phyloP scores from a whole-genome alignment of 2,113 vertebrate species.

The Anarhynchus alexandrinus region DNA sequence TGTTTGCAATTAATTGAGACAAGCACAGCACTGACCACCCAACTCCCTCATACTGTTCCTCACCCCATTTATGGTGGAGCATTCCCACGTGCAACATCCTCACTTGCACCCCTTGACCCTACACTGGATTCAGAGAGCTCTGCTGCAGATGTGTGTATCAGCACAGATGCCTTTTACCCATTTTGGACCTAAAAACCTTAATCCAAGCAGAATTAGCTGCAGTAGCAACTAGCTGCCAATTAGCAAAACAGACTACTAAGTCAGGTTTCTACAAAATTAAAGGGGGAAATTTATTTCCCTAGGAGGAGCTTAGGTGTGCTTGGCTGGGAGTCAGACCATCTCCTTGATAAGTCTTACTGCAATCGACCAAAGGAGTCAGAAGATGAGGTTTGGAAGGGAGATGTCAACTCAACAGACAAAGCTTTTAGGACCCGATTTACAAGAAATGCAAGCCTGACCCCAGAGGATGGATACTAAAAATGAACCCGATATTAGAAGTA shows the following conservation, averaged over 20 bases:
- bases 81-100: accelerated
- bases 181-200: background rate
- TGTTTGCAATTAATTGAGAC: background rate
- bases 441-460: background rate
- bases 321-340: background rate
- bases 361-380: background rate
- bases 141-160: background rate
- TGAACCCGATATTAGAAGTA: background rate
- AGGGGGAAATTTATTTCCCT: background rate
- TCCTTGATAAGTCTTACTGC: background rate
- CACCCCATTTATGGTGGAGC: background rate
- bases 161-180: background rate
- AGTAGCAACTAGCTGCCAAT: background rate
- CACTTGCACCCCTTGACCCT: background rate
- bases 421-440: background rate
- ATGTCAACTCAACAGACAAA: background rate
- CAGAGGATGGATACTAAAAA: background rate
- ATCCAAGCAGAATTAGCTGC: background rate
- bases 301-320: background rate
- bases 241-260: background rate
- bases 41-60: accelerated
- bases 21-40: background rate
- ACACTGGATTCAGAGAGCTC: background rate
- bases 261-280: background rate
- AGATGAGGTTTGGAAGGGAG: background rate